These are phyloP conservation scores for Scaptomyza reducta DNA, from an alignment of 2,888 invertebrate genomes.

Conservation along the genomic window DNA sequence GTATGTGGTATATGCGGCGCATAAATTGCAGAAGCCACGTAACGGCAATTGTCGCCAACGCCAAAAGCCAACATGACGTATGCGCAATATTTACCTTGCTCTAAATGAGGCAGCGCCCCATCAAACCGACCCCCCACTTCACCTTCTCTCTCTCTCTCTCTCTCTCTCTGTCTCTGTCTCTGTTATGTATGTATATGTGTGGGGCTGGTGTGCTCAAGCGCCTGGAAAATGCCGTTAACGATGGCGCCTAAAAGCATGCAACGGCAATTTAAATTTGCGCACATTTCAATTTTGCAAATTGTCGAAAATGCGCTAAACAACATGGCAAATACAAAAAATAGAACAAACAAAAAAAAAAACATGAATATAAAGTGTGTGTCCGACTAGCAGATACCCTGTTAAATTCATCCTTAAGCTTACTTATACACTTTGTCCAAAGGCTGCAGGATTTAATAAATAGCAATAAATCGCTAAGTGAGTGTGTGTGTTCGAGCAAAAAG, in stretches of 20 bases:
- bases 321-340: conserved; percentile 12
- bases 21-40: conserved; percentile 70
- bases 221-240: conserved; percentile 77
- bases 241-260: conserved; percentile 74
- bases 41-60: conserved; percentile 73
- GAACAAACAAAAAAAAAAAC: neutral
- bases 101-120: conserved; percentile 57
- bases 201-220: conserved; percentile 64
- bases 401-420: too few species aligned
- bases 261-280: conserved; percentile 70
- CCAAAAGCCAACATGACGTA: conserved; percentile 71
- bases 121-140: neutral
- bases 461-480: conserved; percentile 6
- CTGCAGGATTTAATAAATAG: conserved; percentile 1
- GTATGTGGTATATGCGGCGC: conserved; percentile 46
- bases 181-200: conserved; percentile 13
- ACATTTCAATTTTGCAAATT: conserved; percentile 71
- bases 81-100: conserved; percentile 73
- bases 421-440: too few species aligned
- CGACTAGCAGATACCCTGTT: conserved; percentile 1
- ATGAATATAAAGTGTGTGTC: neutral
- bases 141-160: neutral
- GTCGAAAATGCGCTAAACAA: conserved; percentile 59
- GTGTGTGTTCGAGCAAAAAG: neutral
- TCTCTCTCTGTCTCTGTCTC: neutral